Evolutionary conservation across 2,113 vertebrate species (phyloP).

Genomic region (Orientallactaga bullata): DNA sequence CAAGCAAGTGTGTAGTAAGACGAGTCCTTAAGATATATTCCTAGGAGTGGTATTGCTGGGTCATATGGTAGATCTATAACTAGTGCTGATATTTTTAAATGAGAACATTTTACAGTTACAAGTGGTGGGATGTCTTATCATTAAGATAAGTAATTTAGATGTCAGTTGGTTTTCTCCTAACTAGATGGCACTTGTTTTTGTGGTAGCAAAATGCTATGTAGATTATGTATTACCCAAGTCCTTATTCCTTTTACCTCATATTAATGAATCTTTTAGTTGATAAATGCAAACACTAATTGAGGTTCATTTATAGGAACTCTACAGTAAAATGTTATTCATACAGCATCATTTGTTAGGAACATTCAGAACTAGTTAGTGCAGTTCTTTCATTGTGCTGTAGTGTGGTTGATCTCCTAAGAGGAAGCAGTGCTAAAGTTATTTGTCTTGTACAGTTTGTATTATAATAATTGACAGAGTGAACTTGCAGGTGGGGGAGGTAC

Average conservation of each 20-base stretch:
- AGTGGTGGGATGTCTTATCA: too few species aligned
- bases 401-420: conserved; percentile 52
- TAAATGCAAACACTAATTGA: conserved; percentile 50
- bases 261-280: conserved; percentile 46
- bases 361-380: too few species aligned
- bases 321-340: conserved; percentile 52
- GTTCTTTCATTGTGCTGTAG: conserved; percentile 68
- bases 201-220: conserved; percentile 45
- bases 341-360: conserved; percentile 51
- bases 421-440: neutral
- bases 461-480: neutral
- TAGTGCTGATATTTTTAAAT: too few species aligned
- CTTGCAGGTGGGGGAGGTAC: neutral
- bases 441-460: conserved; percentile 46
- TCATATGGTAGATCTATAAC: too few species aligned
- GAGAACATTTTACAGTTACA: too few species aligned
- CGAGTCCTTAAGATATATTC: too few species aligned
- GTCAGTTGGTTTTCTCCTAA: conserved; percentile 50
- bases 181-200: conserved; percentile 61
- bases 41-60: too few species aligned
- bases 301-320: conserved; percentile 71
- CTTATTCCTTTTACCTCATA: conserved; percentile 69
- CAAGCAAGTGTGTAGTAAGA: too few species aligned
- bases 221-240: conserved; percentile 64
- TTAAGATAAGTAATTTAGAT: too few species aligned